A percentile compares a stretch with the other conserved stretches of the same genome.
phyloP scores from a whole-genome alignment of 2,797 vertebrate species.

The Pseudomugil tenellus region DNA sequence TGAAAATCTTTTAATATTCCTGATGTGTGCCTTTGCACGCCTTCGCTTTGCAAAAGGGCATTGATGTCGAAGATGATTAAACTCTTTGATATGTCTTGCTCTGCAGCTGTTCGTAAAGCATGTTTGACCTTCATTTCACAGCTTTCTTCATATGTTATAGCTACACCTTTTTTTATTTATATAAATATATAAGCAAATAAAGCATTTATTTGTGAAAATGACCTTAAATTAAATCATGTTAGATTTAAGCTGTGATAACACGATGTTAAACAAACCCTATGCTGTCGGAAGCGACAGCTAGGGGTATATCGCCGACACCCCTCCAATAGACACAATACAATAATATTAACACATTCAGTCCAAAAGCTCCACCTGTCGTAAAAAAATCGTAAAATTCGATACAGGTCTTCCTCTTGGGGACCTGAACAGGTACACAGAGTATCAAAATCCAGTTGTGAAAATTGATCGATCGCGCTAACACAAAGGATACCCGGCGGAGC shows the following conservation, averaged over 20 bases:
- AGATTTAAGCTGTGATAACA: neutral
- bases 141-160: neutral
- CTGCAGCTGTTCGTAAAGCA: neutral
- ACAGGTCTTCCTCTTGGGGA: too few relatives aligned
- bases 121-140: neutral
- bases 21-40: constrained; percentile 4
- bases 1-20: constrained; percentile 10
- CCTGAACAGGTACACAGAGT: too few relatives aligned
- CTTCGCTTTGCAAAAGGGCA: constrained; percentile 14
- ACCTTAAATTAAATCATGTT: neutral
- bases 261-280: too few relatives aligned
- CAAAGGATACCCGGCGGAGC: too few relatives aligned
- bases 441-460: too few relatives aligned
- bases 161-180: neutral
- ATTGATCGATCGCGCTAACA: too few relatives aligned
- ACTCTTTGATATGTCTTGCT: neutral
- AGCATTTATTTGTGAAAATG: neutral
- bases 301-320: too few relatives aligned
- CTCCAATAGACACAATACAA: too few relatives aligned
- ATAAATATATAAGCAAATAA: neutral
- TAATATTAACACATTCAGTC: too few relatives aligned
- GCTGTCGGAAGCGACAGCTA: too few relatives aligned
- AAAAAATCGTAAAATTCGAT: too few relatives aligned
- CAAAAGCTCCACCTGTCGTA: too few relatives aligned
- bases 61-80: constrained; percentile 24